phyloP scores from a whole-genome alignment of 2,888 invertebrate genomes.

The Coenonympha glycerion region DNA sequence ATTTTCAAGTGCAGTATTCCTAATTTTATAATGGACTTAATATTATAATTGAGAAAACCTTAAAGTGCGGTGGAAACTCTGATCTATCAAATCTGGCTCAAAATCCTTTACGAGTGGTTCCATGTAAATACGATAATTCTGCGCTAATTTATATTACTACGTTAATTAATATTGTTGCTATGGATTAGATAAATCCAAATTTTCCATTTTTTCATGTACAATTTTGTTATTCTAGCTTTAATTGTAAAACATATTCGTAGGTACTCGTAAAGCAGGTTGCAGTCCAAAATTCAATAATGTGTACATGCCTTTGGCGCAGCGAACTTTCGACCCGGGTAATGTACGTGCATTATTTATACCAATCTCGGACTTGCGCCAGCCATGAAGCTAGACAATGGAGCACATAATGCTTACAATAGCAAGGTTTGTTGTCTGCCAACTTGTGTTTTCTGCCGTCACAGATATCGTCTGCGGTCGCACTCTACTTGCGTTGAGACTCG shows the following conservation, averaged over 20 bases:
- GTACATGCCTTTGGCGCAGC: conserved; percentile 12
- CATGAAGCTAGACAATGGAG: conserved; percentile 34
- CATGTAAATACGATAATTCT: too few relatives aligned
- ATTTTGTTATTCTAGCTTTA: background rate
- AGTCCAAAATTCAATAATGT: background rate
- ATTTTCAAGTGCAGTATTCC: too few relatives aligned
- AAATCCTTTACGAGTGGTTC: too few relatives aligned
- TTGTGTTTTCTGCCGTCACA: conserved; percentile 26
- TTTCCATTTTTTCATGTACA: too few relatives aligned
- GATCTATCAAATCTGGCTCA: too few relatives aligned
- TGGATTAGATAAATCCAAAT: too few relatives aligned
- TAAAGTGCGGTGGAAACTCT: too few relatives aligned
- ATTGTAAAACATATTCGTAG: too few relatives aligned
- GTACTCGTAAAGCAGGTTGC: background rate
- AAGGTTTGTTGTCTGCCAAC: conserved; percentile 40
- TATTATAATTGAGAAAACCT: too few relatives aligned
- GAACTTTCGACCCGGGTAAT: conserved; percentile 28
- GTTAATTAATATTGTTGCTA: too few relatives aligned
- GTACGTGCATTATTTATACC: conserved; percentile 43
- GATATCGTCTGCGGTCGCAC: conserved; percentile 14
- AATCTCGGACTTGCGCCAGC: conserved; percentile 33
- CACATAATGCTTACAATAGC: conserved; percentile 32
- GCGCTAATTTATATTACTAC: too few relatives aligned
- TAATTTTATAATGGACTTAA: too few relatives aligned
- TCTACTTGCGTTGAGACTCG: background rate